Percentiles rank a stretch among this genome's conserved stretches.
Evolutionary conservation across 2,797 vertebrate genomes (phyloP).

Genomic region (Megaceryle alcyon): DNA sequence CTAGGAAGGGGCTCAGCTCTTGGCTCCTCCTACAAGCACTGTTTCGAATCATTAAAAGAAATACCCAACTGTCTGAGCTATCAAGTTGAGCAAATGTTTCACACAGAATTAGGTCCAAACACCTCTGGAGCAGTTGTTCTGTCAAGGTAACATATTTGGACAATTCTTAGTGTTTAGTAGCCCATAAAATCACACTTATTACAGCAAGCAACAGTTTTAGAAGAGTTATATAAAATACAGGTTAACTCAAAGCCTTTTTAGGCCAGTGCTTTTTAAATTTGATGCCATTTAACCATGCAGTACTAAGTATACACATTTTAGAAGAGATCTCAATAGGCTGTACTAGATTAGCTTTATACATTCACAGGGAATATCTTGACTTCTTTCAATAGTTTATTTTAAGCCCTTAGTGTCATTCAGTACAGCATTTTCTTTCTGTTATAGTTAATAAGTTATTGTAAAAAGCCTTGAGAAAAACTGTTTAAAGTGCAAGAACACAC

Average conservation of each 20-base stretch:
- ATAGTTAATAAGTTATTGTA: not conserved
- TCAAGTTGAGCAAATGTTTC: not conserved
- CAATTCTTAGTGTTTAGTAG: not conserved
- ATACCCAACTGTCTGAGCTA: not conserved
- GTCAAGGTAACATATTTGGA: not conserved
- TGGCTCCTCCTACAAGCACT: accelerated
- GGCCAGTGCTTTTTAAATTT: not conserved
- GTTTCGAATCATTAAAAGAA: not conserved
- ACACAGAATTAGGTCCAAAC: not conserved
- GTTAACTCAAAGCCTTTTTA: not conserved
- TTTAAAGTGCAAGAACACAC: not conserved
- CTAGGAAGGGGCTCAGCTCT: not conserved
- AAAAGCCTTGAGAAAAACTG: not conserved
- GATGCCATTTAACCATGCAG: not conserved
- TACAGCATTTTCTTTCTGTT: not conserved
- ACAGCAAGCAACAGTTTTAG: not conserved
- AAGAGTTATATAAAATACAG: not conserved
- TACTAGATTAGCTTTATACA: not conserved
- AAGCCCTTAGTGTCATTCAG: not conserved
- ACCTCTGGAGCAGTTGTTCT: not conserved
- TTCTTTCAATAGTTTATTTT: not conserved
- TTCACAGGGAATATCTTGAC: not conserved
- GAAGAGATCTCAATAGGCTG: not conserved
- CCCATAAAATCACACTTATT: not conserved
- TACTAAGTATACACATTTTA: not conserved